Conservation (phyloP, 1,140 invertebrate genomes). For the Dolichoris vasculosae region DNA sequence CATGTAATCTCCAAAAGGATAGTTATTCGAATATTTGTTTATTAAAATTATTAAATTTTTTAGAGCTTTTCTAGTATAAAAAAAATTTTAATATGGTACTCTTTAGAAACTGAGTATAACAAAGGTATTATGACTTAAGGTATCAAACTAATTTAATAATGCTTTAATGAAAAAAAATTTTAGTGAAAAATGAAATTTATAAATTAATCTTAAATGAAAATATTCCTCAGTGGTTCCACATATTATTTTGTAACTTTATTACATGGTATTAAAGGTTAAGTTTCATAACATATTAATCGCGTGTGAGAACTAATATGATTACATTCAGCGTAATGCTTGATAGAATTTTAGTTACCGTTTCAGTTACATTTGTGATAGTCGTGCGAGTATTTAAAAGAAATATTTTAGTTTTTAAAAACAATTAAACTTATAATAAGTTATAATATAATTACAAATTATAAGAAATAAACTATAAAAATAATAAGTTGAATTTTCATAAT, state of each 20-base stretch:
- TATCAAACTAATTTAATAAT: background rate
- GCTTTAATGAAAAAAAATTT: background rate
- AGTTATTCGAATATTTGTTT: no score
- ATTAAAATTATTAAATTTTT: no score
- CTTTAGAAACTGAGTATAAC: no score
- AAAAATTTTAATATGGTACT: no score
- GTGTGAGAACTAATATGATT: constrained; percentile 17
- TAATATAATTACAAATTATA: no score
- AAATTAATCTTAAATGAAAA: background rate
- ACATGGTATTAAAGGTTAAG: background rate
- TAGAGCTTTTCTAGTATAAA: no score
- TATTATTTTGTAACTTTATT: background rate
- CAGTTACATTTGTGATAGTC: constrained; percentile 45
- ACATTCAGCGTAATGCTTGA: background rate
- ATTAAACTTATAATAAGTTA: background rate
- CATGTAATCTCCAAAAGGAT: no score
- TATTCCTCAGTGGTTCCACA: background rate
- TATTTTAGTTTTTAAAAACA: no score
- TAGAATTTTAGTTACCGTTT: constrained; percentile 23
- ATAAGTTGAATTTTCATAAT: no score
- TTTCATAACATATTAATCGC: constrained; percentile 31
- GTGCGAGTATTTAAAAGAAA: no score
- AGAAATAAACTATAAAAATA: no score
- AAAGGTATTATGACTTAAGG: background rate
- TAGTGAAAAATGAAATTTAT: background rate